Conservation (phyloP, 1,140 invertebrate species). For the Neuroterus valhalla region DNA sequence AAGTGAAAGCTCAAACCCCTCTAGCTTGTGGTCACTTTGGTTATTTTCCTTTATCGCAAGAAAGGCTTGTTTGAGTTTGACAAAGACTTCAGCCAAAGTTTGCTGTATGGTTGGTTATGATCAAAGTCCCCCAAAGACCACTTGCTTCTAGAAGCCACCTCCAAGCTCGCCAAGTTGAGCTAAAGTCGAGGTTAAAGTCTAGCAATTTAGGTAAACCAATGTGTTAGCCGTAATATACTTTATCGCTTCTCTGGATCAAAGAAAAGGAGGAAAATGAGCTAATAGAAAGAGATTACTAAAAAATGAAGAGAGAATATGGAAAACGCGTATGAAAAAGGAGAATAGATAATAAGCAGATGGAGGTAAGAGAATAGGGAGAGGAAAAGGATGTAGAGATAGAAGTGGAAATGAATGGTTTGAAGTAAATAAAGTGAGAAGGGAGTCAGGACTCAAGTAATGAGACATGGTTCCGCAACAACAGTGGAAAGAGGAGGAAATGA, state of each 20-base stretch:
- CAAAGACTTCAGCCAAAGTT: slow-evolving; percentile 20
- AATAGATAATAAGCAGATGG: too few relatives aligned
- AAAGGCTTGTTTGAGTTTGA: slow-evolving; percentile 10
- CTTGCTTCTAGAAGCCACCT: slow-evolving; percentile 29
- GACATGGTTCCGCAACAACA: too few relatives aligned
- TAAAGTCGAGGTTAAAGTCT: slow-evolving; percentile 11
- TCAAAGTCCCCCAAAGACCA: slow-evolving; percentile 27
- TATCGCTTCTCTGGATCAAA: slow-evolving; percentile 6
- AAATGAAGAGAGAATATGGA: too few relatives aligned
- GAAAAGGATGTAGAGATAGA: too few relatives aligned
- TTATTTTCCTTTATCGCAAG: slow-evolving; percentile 2
- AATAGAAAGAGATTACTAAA: slow-evolving; percentile 9
- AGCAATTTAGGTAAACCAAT: slow-evolving; percentile 29
- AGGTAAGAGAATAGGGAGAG: too few relatives aligned
- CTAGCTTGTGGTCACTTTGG: neutral
- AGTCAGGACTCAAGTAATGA: too few relatives aligned
- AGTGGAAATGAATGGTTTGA: too few relatives aligned
- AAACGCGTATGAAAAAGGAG: too few relatives aligned
- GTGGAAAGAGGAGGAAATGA: too few relatives aligned
- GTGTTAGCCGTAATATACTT: slow-evolving; percentile 21
- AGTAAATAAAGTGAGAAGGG: too few relatives aligned
- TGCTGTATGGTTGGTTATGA: neutral
- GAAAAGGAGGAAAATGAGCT: slow-evolving; percentile 32
- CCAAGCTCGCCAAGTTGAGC: slow-evolving; percentile 35
- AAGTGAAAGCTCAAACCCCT: neutral